Percentiles rank a stretch among this genome's conserved stretches.
phyloP scores from a whole-genome alignment of 2,113 vertebrate species.

The Neopipo cinnamomea region DNA sequence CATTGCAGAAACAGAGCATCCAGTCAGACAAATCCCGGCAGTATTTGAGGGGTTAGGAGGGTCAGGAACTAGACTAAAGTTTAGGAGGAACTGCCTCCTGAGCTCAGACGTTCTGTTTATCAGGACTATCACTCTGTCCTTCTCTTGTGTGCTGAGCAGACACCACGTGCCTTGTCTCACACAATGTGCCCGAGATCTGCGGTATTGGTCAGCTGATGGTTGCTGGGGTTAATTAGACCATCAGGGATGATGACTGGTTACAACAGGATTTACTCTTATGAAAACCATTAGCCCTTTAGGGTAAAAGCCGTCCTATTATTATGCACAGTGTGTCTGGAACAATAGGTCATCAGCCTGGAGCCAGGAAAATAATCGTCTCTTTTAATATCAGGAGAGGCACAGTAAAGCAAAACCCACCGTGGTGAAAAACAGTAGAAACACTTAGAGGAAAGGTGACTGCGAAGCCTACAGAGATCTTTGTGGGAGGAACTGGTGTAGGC shows the following conservation, averaged over 20 bases:
- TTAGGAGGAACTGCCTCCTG: neutral
- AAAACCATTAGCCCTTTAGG: neutral
- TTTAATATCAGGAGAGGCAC: neutral
- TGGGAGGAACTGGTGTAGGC: neutral
- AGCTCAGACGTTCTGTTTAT: neutral
- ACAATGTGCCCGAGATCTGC: neutral
- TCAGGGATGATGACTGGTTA: neutral
- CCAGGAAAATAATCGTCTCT: neutral
- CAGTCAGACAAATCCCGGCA: neutral
- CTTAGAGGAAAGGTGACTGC: neutral
- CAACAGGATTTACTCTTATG: neutral
- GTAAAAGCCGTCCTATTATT: conserved; percentile 1
- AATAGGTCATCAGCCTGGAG: neutral
- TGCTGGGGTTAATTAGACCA: neutral
- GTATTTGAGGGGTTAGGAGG: neutral
- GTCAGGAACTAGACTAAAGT: neutral
- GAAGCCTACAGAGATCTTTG: neutral
- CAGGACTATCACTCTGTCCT: neutral
- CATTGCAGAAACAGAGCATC: neutral
- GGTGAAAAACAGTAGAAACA: neutral
- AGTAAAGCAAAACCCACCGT: neutral
- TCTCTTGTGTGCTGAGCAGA: neutral
- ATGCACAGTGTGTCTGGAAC: neutral
- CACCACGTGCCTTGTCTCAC: neutral
- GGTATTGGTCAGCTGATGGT: neutral